Evolutionary conservation across 30 jellyfish, hydroid and myxozoan genomes (phyloP), one percentile per base, ranked within the genome.

Genomic region (Phacellophora camtschatica): DNA sequence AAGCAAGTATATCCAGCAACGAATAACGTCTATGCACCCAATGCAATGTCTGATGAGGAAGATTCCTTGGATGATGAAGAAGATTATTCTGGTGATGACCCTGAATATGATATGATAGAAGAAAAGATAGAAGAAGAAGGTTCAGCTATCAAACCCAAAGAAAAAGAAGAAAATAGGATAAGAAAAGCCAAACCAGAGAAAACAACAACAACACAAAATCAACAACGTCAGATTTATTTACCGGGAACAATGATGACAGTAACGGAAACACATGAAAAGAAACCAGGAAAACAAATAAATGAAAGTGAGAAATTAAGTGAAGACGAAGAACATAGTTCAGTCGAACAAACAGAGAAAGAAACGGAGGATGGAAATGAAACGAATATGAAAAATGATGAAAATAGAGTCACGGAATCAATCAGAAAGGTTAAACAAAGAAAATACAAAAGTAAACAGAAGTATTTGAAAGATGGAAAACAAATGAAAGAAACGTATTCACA

Each of bases 181-280:
- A 61, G 23, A 53, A 29, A 69, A 30, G 43, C 86, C 24, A 35
- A 48, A 39, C 75, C 74, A 18, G 82, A 68, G 15, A 63, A 41
- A 32, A 16, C 58, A 28, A 46, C 35, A 37, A 46, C 85, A 36
- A 45, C 19, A 22, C 73, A 53, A 22, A 78, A 61, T 53, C 32
- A 46, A 31, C 90, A 62, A 28, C 67, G 82, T n/a, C 90, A 78
- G 81, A 78, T 55, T 22, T 55, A 24, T 45, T 43, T 78, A 45
- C 90, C 82, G 7, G 88, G 79, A 11, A 2, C 90, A 9, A 63
- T 45, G 74, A 63, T 42, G 30, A 81, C 90, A 3, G 88, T 85
- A 30, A 70, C 96, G 1, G 90, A 61, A 66, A 79, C 58, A 35
- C 84, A 77, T 56, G 82, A 85, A 53, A 74, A 59, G 50, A 66